These are phyloP conservation scores for Tragelaphus strepsiceros DNA, from an alignment of 2,113 vertebrate genomes.

Conservation along the genomic window DNA sequence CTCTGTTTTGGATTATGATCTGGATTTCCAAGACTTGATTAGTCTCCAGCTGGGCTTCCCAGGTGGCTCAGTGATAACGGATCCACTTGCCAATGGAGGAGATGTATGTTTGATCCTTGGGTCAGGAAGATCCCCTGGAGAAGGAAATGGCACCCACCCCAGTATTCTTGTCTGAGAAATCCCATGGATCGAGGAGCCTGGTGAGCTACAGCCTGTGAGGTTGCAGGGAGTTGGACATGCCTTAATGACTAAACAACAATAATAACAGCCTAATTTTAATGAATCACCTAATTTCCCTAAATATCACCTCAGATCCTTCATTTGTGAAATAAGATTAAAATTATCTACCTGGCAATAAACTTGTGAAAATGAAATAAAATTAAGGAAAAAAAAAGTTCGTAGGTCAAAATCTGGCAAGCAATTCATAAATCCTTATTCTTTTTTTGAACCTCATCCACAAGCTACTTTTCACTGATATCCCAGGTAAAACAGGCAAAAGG, in stretches of 20 bases:
- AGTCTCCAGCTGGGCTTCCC: background rate
- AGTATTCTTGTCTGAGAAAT: background rate
- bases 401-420: background rate
- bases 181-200: background rate
- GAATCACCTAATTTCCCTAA: background rate
- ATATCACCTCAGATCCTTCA: background rate
- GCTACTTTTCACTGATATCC: background rate
- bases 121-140: background rate
- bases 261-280: background rate
- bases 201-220: background rate
- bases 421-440: background rate
- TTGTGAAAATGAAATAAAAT: background rate
- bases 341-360: background rate
- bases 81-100: background rate
- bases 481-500: background rate
- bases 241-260: background rate
- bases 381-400: background rate
- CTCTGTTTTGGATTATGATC: background rate
- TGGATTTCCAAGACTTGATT: background rate
- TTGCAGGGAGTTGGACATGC: background rate
- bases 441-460: background rate
- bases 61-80: background rate
- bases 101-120: background rate
- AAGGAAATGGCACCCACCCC: background rate
- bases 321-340: background rate